These are phyloP conservation scores for Nyleta sp. DNA, from an alignment of 2,888 invertebrate species.

Conservation along the genomic window DNA sequence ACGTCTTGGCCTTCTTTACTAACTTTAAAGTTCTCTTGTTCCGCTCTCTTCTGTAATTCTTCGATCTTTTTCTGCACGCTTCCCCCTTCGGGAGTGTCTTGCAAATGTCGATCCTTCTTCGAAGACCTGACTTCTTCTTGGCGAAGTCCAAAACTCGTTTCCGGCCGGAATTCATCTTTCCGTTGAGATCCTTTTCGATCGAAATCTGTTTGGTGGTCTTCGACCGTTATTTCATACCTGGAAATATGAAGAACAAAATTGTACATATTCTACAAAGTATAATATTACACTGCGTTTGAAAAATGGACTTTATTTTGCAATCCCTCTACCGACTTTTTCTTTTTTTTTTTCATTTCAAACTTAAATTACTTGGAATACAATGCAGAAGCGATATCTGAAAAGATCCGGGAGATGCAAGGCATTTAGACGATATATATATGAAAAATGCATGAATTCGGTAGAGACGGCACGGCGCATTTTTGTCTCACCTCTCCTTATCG, in stretches of 20 bases:
- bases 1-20: constrained; percentile 71
- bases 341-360: no score
- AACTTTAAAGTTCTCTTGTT: constrained; percentile 71
- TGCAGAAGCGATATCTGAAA: no score
- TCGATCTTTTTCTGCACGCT: constrained; percentile 75
- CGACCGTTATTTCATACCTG: constrained; percentile 76
- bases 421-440: no score
- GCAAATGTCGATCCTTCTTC: constrained; percentile 71
- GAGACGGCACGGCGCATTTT: constrained; percentile 28
- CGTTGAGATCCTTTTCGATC: constrained; percentile 74
- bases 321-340: no score
- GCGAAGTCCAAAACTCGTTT: constrained; percentile 78
- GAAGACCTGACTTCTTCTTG: constrained; percentile 74
- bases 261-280: no score
- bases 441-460: constrained; percentile 44
- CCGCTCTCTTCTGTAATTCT: constrained; percentile 74
- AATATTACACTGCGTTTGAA: no score
- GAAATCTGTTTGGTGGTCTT: constrained; percentile 73
- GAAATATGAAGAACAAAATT: neutral
- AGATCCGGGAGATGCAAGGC: no score
- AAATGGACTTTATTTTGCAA: no score
- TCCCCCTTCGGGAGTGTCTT: constrained; percentile 60
- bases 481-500: constrained; percentile 73
- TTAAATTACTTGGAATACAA: no score
- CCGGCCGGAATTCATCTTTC: constrained; percentile 76